These are phyloP conservation scores for Frankliniella fusca DNA, from an alignment of 2,888 invertebrate species.

Conservation along the genomic window DNA sequence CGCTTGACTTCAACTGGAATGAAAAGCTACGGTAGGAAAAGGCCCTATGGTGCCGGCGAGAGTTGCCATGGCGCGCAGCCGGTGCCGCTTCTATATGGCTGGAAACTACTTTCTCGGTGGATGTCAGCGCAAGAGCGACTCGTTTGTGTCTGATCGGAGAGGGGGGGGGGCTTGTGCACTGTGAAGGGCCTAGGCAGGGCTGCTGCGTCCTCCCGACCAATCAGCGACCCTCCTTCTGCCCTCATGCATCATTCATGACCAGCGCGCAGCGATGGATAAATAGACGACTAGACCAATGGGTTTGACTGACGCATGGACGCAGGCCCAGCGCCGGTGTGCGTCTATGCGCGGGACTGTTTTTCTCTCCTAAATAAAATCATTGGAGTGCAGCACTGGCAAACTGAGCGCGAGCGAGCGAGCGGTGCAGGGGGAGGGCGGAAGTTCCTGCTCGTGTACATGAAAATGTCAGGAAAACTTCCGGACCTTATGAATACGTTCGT, in stretches of 20 bases:
- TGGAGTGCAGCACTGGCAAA: background rate
- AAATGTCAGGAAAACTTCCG: background rate
- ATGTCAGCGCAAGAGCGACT: no score
- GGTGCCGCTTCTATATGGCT: no score
- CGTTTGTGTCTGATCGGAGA: no score
- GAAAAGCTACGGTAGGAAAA: no score
- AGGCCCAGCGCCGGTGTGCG: background rate
- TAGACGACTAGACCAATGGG: constrained; percentile 21
- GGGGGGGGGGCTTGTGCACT: no score
- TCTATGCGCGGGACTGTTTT: background rate
- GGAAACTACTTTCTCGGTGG: no score
- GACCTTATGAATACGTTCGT: background rate
- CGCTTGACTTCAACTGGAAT: no score
- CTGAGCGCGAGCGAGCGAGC: background rate
- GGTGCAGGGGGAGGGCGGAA: background rate
- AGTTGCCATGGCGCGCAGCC: no score
- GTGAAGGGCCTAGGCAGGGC: background rate
- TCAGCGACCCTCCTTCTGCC: background rate
- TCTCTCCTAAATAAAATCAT: background rate
- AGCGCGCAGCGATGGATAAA: constrained; percentile 23
- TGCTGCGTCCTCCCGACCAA: background rate
- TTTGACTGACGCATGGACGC: background rate
- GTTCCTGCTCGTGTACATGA: background rate
- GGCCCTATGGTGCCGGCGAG: no score
- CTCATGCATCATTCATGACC: constrained; percentile 12